A percentile compares a stretch with the other conserved stretches of the same genome.
phyloP scores from a whole-genome alignment of 2,113 vertebrate species.

The Sander vitreus region DNA sequence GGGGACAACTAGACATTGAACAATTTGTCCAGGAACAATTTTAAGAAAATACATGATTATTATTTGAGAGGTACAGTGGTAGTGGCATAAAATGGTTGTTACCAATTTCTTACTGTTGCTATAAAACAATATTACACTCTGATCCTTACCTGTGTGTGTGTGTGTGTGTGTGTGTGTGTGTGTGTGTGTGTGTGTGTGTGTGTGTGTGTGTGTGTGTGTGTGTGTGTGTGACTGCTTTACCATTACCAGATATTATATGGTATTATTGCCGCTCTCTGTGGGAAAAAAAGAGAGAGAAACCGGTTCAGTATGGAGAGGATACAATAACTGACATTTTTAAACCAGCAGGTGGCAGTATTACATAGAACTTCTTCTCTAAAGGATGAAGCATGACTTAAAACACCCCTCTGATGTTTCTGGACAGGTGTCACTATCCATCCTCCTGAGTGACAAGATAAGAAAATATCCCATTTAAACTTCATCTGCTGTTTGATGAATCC shows the following conservation, averaged over 20 bases:
- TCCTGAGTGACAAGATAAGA: slow-evolving; percentile 27
- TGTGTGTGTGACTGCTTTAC: slow-evolving; percentile 36
- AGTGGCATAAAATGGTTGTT: background rate
- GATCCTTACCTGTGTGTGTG: slow-evolving; percentile 51
- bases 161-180: slow-evolving; percentile 44
- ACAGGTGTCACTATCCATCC: slow-evolving; percentile 44
- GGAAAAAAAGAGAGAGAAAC: background rate
- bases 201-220: slow-evolving; percentile 46
- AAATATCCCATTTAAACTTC: slow-evolving; percentile 42
- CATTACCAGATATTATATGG: slow-evolving; percentile 66
- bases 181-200: slow-evolving; percentile 48
- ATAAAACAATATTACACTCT: background rate
- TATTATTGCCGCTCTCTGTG: slow-evolving; percentile 81
- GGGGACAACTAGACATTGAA: background rate
- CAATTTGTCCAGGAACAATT: background rate
- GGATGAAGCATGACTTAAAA: background rate
- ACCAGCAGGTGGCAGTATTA: slow-evolving; percentile 69
- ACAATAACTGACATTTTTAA: background rate
- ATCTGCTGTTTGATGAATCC: slow-evolving; percentile 34
- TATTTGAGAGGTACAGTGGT: background rate
- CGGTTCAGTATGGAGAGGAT: background rate
- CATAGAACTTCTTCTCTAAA: background rate
- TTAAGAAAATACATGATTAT: no score
- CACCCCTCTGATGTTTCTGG: background rate
- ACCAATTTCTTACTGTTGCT: background rate